Evolutionary conservation across 2,113 vertebrate species (phyloP).

Genomic region (Dasyurus viverrinus): DNA sequence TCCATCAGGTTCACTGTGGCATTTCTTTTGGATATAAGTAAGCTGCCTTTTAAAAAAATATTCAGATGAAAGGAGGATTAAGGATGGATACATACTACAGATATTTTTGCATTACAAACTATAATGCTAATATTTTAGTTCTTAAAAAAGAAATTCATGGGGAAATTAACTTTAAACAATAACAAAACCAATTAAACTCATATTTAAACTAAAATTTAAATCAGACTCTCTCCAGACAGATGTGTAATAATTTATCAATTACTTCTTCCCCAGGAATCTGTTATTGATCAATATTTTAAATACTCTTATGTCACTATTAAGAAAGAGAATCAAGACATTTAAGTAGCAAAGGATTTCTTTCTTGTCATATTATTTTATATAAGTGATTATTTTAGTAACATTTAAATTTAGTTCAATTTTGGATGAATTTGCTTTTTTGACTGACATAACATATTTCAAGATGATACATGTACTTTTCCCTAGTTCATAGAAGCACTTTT

Average conservation of each 20-base stretch:
- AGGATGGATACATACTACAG: conserved; percentile 28
- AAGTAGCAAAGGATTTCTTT: conserved; percentile 13
- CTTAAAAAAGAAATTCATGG: neutral
- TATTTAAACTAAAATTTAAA: neutral
- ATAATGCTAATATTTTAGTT: neutral
- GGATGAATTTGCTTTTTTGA: conserved; percentile 35
- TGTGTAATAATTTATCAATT: neutral
- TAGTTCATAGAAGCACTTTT: conserved; percentile 8
- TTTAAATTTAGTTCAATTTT: conserved; percentile 17
- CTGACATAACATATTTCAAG: conserved; percentile 42
- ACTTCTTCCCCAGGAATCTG: neutral
- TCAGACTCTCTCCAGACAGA: neutral
- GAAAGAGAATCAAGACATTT: conserved; percentile 30
- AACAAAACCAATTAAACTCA: neutral
- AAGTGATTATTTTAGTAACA: conserved; percentile 20
- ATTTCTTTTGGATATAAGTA: conserved; percentile 86
- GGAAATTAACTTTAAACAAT: neutral
- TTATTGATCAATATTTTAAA: conserved; percentile 22
- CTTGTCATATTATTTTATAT: neutral
- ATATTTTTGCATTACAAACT: conserved; percentile 1
- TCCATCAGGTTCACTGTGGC: conserved; percentile 88
- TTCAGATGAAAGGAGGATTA: conserved; percentile 59
- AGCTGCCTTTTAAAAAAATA: conserved; percentile 88
- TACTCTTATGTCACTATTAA: neutral
- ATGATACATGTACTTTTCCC: neutral